Conservation (phyloP, 1,140 invertebrate species). For the Pseudomyrmex concolor region DNA sequence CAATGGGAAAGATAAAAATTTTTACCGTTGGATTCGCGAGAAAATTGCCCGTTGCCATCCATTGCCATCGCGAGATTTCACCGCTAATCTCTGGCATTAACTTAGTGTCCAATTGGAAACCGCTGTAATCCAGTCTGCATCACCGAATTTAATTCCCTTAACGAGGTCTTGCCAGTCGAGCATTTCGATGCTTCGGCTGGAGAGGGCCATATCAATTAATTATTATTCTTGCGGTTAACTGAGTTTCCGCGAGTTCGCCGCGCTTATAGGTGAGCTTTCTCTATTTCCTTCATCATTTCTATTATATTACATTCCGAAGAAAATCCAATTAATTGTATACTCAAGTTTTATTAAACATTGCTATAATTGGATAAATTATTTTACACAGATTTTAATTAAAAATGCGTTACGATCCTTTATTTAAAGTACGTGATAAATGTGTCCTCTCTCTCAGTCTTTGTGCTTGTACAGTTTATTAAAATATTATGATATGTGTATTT, state of each 20-base stretch:
- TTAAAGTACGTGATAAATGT: too few relatives aligned
- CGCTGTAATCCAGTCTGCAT: slow-evolving; percentile 73
- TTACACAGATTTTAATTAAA: slow-evolving; percentile 9
- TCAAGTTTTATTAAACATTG: not conserved
- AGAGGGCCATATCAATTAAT: slow-evolving; percentile 79
- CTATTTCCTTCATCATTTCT: slow-evolving; percentile 32
- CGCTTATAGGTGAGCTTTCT: slow-evolving; percentile 6
- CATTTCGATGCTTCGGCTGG: slow-evolving; percentile 70
- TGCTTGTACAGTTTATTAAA: not conserved
- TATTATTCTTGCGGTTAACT: slow-evolving; percentile 73
- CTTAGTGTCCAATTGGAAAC: slow-evolving; percentile 72
- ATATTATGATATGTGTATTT: slow-evolving; percentile 10
- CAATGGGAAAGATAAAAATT: slow-evolving; percentile 43
- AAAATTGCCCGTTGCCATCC: not conserved
- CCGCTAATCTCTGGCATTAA: slow-evolving; percentile 67
- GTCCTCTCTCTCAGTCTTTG: not conserved
- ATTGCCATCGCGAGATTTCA: slow-evolving; percentile 35
- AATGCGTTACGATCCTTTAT: not conserved
- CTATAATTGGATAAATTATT: slow-evolving; percentile 12
- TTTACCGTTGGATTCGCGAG: slow-evolving; percentile 72
- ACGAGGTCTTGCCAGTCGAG: slow-evolving; percentile 68
- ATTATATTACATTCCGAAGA: slow-evolving; percentile 25
- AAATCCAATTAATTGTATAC: not conserved
- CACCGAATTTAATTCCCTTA: slow-evolving; percentile 78
- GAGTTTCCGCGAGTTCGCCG: slow-evolving; percentile 20